A percentile compares a stretch with the other conserved stretches of the same genome.
These are phyloP conservation scores for Cryptocheilus praepositus DNA, from an alignment of 2,888 invertebrate genomes.

Conservation along the genomic window DNA sequence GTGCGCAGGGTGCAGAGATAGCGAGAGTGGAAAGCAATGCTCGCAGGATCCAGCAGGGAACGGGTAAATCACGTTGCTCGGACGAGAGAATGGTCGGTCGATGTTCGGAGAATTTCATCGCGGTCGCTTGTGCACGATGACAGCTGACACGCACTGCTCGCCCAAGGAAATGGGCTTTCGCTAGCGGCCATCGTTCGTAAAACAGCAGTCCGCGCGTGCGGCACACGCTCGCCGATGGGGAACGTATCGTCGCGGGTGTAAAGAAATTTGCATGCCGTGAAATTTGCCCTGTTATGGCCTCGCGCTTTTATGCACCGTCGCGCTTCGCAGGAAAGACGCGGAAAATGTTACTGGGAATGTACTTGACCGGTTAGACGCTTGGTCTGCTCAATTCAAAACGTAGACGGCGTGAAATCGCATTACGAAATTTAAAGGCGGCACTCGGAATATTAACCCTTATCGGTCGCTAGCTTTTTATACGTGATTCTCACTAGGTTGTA, in stretches of 20 bases:
- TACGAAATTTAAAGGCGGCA: no score
- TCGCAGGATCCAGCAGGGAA: slow-evolving; percentile 15
- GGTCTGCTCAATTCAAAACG: no score
- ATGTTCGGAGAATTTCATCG: slow-evolving; percentile 29
- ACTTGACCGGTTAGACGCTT: no score
- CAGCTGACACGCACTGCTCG: slow-evolving; percentile 47
- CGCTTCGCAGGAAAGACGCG: no score
- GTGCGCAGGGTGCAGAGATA: slow-evolving; percentile 8
- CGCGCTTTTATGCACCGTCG: no score
- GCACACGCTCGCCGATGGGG: slow-evolving; percentile 26
- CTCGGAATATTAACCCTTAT: no score
- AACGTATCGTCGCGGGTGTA: slow-evolving; percentile 21
- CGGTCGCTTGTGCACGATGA: slow-evolving; percentile 46
- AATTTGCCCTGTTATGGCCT: slow-evolving; percentile 8
- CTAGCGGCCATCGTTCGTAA: slow-evolving; percentile 15
- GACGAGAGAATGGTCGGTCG: slow-evolving; percentile 15
- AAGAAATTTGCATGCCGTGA: slow-evolving; percentile 43
- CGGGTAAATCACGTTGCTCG: slow-evolving; percentile 37
- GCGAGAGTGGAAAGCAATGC: slow-evolving; percentile 8
- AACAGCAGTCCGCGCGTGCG: slow-evolving; percentile 29
- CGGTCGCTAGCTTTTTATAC: no score
- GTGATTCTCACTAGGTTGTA: no score
- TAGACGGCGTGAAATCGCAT: no score
- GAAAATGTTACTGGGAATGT: no score
- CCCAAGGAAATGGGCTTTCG: slow-evolving; percentile 19